Evolutionary conservation across 2,797 vertebrate genomes (phyloP).

Genomic region (Falco novaeseelandiae): DNA sequence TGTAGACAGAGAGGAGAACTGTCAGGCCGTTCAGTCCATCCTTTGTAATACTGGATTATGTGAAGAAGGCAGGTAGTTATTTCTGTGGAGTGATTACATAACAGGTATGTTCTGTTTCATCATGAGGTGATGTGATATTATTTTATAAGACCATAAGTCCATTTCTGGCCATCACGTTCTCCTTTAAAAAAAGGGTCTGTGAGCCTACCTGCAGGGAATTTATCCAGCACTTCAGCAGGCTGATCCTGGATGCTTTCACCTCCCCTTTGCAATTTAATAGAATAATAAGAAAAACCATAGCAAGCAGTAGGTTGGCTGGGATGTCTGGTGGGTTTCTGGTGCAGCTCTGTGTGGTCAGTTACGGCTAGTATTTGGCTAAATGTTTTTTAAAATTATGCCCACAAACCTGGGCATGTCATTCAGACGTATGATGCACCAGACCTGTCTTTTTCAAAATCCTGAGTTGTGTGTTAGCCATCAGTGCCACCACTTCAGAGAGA

Average conservation of each 20-base stretch:
- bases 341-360: accelerated
- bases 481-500: not conserved
- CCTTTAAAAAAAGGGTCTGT: not conserved
- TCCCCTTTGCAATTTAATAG: not conserved
- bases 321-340: not conserved
- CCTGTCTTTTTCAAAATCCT: not conserved
- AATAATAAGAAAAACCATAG: not conserved
- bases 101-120: not conserved
- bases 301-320: not conserved
- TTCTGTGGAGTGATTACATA: not conserved
- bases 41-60: not conserved
- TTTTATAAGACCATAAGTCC: not conserved
- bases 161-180: not conserved
- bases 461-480: not conserved
- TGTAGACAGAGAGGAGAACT: not conserved
- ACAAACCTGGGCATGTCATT: not conserved
- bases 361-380: not conserved
- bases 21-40: not conserved
- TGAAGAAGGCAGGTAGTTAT: not conserved
- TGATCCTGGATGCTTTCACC: not conserved
- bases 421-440: not conserved
- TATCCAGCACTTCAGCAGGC: not conserved
- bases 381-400: not conserved
- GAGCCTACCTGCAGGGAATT: not conserved
- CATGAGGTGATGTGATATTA: not conserved